These are phyloP conservation scores for Hystrix brachyura DNA, from an alignment of 2,113 vertebrate genomes.

Conservation along the genomic window DNA sequence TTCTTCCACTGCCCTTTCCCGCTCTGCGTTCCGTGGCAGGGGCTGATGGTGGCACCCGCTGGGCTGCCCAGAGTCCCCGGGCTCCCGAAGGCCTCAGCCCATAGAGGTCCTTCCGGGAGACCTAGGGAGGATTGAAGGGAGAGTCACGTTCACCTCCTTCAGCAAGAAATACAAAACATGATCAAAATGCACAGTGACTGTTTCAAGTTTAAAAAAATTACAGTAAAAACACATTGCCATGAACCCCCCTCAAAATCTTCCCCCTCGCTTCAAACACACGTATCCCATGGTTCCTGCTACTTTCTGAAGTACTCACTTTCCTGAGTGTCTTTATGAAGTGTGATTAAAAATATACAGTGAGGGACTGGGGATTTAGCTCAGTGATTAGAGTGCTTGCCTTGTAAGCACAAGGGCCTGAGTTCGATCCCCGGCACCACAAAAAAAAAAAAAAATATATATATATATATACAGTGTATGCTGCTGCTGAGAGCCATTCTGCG, in stretches of 20 bases:
- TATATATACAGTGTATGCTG: neutral
- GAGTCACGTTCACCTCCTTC: neutral
- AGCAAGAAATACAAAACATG: neutral
- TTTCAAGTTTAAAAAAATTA: neutral
- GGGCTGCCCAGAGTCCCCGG: neutral
- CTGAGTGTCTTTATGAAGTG: neutral
- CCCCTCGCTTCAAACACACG: neutral
- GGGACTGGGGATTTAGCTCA: no score
- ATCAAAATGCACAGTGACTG: neutral
- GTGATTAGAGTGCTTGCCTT: no score
- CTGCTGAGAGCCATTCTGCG: neutral
- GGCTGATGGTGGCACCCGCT: neutral
- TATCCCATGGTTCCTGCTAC: neutral
- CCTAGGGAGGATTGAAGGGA: neutral
- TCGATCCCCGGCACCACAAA: no score
- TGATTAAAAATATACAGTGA: neutral
- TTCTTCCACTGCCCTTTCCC: neutral
- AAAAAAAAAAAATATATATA: no score
- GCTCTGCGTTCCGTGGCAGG: neutral
- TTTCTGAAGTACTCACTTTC: neutral
- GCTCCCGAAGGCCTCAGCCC: neutral
- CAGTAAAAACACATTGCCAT: neutral
- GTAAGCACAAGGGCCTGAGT: no score
- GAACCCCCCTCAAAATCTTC: neutral
- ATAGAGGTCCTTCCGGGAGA: neutral